Evolutionary conservation across 2,888 invertebrate species (phyloP).

Genomic region (Catonia carolina): DNA sequence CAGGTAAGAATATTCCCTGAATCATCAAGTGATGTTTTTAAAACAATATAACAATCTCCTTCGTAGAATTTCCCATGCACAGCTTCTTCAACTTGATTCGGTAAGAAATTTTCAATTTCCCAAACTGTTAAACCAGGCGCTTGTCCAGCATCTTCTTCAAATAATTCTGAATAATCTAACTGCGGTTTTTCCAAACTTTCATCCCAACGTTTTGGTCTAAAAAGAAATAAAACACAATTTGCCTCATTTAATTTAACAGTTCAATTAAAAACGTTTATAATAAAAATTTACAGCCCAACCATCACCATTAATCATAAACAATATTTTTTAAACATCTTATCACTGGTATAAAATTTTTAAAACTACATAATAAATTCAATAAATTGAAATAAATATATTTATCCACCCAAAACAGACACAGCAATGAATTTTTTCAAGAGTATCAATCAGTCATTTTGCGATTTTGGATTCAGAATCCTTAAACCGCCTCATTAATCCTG

Average conservation of each 20-base stretch:
- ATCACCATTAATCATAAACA: background rate
- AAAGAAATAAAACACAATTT: conserved; percentile 16
- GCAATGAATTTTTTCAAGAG: too few species aligned
- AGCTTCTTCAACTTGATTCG: conserved; percentile 85
- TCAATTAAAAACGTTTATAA: conserved; percentile 1
- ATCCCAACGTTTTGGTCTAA: conserved; percentile 91
- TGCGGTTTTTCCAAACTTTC: conserved; percentile 82
- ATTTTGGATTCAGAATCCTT: too few species aligned
- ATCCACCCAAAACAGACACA: too few species aligned
- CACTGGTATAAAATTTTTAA: too few species aligned
- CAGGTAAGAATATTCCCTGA: conserved; percentile 78
- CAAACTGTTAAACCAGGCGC: conserved; percentile 87
- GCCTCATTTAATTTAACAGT: conserved; percentile 10
- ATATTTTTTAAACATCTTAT: too few species aligned
- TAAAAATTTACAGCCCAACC: background rate
- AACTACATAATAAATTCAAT: too few species aligned
- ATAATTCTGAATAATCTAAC: conserved; percentile 94
- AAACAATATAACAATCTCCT: conserved; percentile 95
- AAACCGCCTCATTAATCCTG: too few species aligned
- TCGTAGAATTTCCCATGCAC: conserved; percentile 82
- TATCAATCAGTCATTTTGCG: too few species aligned
- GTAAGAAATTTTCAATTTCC: conserved; percentile 99
- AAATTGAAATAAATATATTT: too few species aligned
- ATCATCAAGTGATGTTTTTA: conserved; percentile 81
- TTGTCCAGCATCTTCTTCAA: conserved; percentile 92